phyloP scores from a whole-genome alignment of 2,113 vertebrate species.

The Naja naja region DNA sequence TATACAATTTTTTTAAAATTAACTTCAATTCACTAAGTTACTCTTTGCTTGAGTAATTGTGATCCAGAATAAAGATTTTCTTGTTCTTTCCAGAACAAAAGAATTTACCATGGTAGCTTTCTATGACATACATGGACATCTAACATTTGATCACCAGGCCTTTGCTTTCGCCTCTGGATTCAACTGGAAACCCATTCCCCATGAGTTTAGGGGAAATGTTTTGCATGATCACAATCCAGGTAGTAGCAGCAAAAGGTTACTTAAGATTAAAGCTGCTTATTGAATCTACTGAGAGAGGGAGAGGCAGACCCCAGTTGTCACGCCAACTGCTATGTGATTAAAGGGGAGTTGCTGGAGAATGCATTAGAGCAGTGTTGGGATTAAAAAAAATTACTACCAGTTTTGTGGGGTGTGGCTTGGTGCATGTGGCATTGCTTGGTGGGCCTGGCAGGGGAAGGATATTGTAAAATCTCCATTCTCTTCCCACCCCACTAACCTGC shows the following conservation, averaged over 20 bases:
- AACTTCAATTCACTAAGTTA: neutral
- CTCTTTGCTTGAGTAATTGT: neutral
- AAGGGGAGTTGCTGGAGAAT: neutral
- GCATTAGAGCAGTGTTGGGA: neutral
- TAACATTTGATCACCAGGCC: neutral
- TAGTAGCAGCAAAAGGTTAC: slow-evolving; percentile 10
- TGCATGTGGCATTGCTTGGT: no score
- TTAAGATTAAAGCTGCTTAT: neutral
- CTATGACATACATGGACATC: neutral
- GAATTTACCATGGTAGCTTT: neutral
- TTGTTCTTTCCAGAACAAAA: neutral
- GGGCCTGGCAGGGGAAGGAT: no score
- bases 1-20: neutral
- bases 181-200: slow-evolving; percentile 13
- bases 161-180: neutral
- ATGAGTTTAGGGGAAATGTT: slow-evolving; percentile 21
- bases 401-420: no score
- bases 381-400: no score
- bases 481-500: no score
- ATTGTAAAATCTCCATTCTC: no score
- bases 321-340: neutral
- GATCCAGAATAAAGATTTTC: neutral
- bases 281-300: neutral
- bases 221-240: neutral
- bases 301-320: slow-evolving; percentile 8